Evolutionary conservation across 1,140 invertebrate genomes (phyloP).

Genomic region (Anoplophora glabripennis): DNA sequence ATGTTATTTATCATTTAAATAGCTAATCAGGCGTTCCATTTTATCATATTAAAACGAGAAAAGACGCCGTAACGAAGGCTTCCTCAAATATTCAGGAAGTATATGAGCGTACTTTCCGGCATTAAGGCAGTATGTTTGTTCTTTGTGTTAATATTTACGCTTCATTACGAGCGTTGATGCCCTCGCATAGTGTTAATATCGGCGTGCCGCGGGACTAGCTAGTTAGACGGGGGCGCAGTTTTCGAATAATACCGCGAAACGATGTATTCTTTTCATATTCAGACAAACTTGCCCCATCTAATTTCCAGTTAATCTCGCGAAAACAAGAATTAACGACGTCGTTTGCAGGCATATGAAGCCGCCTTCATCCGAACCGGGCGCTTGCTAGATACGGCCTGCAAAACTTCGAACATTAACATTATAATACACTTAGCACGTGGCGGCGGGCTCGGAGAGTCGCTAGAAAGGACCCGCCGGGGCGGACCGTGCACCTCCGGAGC

Average conservation of each 20-base stretch:
- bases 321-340: constrained; percentile 51
- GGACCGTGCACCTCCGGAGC: too few relatives aligned
- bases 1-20: too few relatives aligned
- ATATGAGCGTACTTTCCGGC: constrained; percentile 16
- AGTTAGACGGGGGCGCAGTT: constrained; percentile 32
- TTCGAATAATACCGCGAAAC: constrained; percentile 46
- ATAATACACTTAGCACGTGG: constrained; percentile 42
- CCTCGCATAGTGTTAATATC: constrained; percentile 35
- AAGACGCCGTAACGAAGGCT: too few relatives aligned
- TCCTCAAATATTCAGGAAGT: constrained; percentile 36
- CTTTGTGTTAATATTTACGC: constrained; percentile 43
- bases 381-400: constrained; percentile 30
- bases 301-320: constrained; percentile 50
- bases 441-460: too few relatives aligned
- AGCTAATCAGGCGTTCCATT: too few relatives aligned
- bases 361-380: constrained; percentile 32
- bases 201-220: constrained; percentile 23
- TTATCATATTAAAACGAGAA: too few relatives aligned
- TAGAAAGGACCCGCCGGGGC: too few relatives aligned
- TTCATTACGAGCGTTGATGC: constrained; percentile 38
- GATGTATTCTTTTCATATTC: constrained; percentile 46
- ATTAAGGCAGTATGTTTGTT: constrained; percentile 30
- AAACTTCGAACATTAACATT: constrained; percentile 46
- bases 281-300: constrained; percentile 49
- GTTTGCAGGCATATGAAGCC: constrained; percentile 48